These are phyloP conservation scores for Heteromormyrus szaboi DNA, from an alignment of 2,797 vertebrate species.

Conservation along the genomic window DNA sequence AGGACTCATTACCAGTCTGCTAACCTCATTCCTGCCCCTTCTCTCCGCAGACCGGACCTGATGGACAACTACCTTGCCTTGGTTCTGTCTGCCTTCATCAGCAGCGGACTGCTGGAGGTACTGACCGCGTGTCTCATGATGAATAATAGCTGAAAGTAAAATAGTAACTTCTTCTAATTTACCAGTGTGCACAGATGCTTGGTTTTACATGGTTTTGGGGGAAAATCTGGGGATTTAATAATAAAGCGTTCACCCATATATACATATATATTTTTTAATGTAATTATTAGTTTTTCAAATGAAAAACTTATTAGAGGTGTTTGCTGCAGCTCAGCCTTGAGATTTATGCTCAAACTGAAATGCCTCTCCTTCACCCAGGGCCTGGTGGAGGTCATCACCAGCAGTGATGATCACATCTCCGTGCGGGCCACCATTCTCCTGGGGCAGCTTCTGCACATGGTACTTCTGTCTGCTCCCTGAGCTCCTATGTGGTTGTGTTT, in stretches of 20 bases:
- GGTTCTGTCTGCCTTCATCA: slow-evolving; percentile 91
- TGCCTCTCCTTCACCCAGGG: slow-evolving; percentile 59
- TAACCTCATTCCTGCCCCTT: neutral
- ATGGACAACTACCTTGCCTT: slow-evolving; percentile 98
- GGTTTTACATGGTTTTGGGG: neutral
- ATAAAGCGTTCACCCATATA: neutral
- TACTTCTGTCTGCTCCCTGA: slow-evolving; percentile 9
- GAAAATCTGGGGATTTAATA: neutral
- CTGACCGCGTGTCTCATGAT: neutral
- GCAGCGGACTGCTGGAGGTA: slow-evolving; percentile 90
- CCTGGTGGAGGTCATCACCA: slow-evolving; percentile 93
- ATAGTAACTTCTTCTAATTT: neutral
- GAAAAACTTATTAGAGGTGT: neutral
- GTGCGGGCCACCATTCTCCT: slow-evolving; percentile 89
- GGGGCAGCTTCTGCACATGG: slow-evolving; percentile 79
- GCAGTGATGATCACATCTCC: slow-evolving; percentile 85
- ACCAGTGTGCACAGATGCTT: neutral
- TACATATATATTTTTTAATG: neutral
- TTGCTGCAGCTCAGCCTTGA: neutral
- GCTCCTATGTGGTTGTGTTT: neutral
- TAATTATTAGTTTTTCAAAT: neutral
- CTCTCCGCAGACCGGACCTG: slow-evolving; percentile 76
- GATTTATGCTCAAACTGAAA: neutral
- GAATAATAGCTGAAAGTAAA: neutral
- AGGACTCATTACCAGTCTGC: neutral